Conservation (phyloP, 2,797 vertebrate genomes). For the Oreonectes daqikongensis region DNA sequence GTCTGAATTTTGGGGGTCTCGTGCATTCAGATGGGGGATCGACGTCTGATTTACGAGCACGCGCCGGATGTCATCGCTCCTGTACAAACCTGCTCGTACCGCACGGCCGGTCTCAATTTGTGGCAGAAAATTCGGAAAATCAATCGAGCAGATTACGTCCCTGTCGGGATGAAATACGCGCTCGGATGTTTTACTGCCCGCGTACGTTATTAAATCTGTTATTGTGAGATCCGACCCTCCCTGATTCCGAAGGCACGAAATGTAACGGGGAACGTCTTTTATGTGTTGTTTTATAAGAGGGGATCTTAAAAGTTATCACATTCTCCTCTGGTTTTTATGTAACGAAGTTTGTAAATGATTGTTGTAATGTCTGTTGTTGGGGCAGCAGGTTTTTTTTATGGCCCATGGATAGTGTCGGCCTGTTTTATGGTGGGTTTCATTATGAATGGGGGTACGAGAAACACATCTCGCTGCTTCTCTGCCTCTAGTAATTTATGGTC, state of each 20-base stretch:
- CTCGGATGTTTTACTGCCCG: slow-evolving; percentile 56
- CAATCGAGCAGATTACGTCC: slow-evolving; percentile 56
- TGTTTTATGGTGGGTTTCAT: slow-evolving; percentile 58
- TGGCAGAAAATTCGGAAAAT: slow-evolving; percentile 59
- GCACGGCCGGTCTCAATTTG: slow-evolving; percentile 54
- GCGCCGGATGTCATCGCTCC: not conserved
- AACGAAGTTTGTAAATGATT: slow-evolving; percentile 66
- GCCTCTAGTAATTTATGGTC: slow-evolving; percentile 3
- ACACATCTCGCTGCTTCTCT: not conserved
- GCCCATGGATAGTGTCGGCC: slow-evolving; percentile 59
- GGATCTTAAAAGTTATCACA: slow-evolving; percentile 59
- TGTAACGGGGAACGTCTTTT: slow-evolving; percentile 42
- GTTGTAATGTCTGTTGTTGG: slow-evolving; percentile 15
- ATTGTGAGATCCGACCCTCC: slow-evolving; percentile 59
- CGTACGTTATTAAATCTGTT: slow-evolving; percentile 65
- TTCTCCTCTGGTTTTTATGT: slow-evolving; percentile 61
- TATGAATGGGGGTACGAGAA: slow-evolving; percentile 53
- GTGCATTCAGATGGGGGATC: not conserved
- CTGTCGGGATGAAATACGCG: slow-evolving; percentile 56
- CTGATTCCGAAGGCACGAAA: slow-evolving; percentile 56
- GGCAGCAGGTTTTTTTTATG: slow-evolving; percentile 57
- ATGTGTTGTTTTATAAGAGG: slow-evolving; percentile 62
- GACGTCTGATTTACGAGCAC: slow-evolving; percentile 18
- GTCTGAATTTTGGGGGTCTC: not conserved
- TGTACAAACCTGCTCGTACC: not conserved